A percentile compares a stretch with the other conserved stretches of the same genome.
phyloP scores from a whole-genome alignment of 1,140 invertebrate species.

The Anoplophora glabripennis region DNA sequence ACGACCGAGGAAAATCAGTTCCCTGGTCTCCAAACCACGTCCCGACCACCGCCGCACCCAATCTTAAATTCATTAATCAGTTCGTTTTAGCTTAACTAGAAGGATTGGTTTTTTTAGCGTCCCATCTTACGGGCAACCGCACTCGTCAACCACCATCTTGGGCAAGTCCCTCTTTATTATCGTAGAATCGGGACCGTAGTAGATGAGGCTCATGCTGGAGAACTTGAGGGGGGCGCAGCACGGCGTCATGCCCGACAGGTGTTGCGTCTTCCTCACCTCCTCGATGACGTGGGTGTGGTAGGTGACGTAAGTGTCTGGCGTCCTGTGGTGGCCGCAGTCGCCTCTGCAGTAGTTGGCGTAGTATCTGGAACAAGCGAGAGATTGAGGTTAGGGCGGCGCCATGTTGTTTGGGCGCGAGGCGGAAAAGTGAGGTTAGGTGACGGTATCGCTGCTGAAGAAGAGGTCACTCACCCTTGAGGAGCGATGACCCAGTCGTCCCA shows the following conservation, averaged over 20 bases:
- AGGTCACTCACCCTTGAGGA: constrained; percentile 63
- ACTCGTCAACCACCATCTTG: constrained; percentile 95
- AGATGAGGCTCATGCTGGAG: constrained; percentile 88
- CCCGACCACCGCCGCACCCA: too few species aligned
- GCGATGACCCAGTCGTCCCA: constrained; percentile 97
- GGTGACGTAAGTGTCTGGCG: constrained; percentile 79
- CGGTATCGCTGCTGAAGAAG: too few species aligned
- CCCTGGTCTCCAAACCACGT: too few species aligned
- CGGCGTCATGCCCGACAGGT: constrained; percentile 73
- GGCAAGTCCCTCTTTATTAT: constrained; percentile 92
- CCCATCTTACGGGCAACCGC: constrained; percentile 79
- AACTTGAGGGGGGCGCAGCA: constrained; percentile 94
- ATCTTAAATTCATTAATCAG: not conserved
- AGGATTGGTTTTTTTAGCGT: not conserved
- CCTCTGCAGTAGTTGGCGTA: constrained; percentile 93
- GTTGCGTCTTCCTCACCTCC: constrained; percentile 76
- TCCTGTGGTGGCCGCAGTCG: constrained; percentile 74
- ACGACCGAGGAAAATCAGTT: too few species aligned
- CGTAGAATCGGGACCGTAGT: constrained; percentile 86
- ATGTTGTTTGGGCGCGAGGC: too few species aligned
- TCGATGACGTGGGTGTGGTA: constrained; percentile 89
- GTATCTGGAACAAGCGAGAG: constrained; percentile 47
- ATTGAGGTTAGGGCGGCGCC: not conserved
- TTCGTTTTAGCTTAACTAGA: not conserved
- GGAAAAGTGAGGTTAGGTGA: too few species aligned